Evolutionary conservation across 1,140 invertebrate genomes (phyloP).

Genomic region (Platyscapa corneri): DNA sequence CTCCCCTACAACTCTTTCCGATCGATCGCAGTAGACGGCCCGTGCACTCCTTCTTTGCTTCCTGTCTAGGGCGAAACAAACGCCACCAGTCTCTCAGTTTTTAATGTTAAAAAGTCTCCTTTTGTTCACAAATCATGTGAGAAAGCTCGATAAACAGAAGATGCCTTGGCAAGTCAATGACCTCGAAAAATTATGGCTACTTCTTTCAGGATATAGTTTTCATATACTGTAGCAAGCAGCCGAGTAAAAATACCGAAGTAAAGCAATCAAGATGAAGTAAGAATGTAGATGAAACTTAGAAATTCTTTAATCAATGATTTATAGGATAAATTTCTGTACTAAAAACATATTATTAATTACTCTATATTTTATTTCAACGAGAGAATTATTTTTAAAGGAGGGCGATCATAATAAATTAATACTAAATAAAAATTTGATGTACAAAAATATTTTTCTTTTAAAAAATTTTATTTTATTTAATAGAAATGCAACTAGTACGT

Average conservation of each 20-base stretch:
- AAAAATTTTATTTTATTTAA: too few relatives aligned
- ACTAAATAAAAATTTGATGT: too few relatives aligned
- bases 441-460: too few relatives aligned
- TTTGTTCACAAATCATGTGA: neutral
- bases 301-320: neutral
- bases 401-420: too few relatives aligned
- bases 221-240: neutral
- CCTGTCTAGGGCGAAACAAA: too few relatives aligned
- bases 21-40: neutral
- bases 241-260: neutral
- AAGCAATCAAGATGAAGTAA: neutral
- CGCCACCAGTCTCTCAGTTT: neutral
- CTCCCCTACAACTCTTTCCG: neutral
- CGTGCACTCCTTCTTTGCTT: neutral
- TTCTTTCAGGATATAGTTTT: constrained; percentile 2
- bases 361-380: neutral
- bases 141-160: constrained; percentile 5
- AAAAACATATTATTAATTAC: neutral
- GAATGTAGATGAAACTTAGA: neutral
- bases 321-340: neutral
- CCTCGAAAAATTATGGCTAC: neutral
- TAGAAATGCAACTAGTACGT: too few relatives aligned
- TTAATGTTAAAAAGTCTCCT: neutral
- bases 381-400: too few relatives aligned
- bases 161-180: neutral